Percentiles rank a stretch among this genome's conserved stretches.
These are phyloP conservation scores for Lagopus muta DNA, from an alignment of 2,113 vertebrate genomes.

Conservation along the genomic window DNA sequence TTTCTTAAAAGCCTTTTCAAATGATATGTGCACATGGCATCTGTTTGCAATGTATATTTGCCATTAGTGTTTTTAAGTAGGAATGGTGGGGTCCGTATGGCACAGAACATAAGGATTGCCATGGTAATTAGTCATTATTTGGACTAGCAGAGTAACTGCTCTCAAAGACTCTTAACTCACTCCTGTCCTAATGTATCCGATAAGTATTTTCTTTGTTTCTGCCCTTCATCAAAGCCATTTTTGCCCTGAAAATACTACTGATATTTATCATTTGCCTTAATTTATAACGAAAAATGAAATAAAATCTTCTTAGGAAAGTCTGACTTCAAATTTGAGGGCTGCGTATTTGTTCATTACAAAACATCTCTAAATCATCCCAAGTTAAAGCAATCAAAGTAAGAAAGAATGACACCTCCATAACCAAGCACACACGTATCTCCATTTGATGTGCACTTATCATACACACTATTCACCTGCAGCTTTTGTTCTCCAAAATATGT, in stretches of 20 bases:
- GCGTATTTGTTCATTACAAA: neutral
- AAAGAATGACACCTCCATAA: neutral
- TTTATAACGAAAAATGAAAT: neutral
- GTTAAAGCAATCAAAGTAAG: neutral
- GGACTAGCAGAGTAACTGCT: conserved; percentile 64
- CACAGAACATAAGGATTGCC: conserved; percentile 67
- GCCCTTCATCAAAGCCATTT: conserved; percentile 22
- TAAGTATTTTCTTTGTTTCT: conserved; percentile 6
- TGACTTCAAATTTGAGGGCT: neutral
- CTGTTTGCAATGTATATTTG: conserved; percentile 71
- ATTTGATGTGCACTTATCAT: neutral
- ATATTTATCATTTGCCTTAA: conserved; percentile 9
- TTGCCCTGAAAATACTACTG: conserved; percentile 19
- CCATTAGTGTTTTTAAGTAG: conserved; percentile 61
- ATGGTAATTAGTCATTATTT: conserved; percentile 71
- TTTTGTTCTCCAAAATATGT: neutral
- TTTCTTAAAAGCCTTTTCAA: conserved; percentile 60
- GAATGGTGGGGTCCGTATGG: conserved; percentile 59
- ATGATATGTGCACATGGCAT: conserved; percentile 61
- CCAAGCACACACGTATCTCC: neutral
- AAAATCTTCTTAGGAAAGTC: neutral
- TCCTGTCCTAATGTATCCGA: neutral
- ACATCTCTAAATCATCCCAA: neutral
- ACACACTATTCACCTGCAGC: neutral
- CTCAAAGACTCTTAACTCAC: conserved; percentile 55